These are phyloP conservation scores for Drosophila kurseongensis DNA, from an alignment of 1,140 invertebrate species.

Conservation along the genomic window DNA sequence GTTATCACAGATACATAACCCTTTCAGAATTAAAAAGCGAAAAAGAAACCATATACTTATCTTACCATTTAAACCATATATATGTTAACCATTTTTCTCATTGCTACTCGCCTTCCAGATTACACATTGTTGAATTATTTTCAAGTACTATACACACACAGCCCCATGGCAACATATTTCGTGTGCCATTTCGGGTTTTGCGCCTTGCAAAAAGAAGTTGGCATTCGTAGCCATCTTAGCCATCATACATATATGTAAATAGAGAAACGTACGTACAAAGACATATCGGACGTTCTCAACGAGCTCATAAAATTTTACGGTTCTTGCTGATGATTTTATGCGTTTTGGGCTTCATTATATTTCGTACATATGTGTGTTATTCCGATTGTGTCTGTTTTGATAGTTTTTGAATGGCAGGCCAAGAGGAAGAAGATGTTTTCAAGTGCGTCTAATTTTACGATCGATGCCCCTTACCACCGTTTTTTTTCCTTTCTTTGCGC, in stretches of 20 bases:
- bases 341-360: slow-evolving; percentile 58
- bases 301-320: slow-evolving; percentile 56
- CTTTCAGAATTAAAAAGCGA: slow-evolving; percentile 7
- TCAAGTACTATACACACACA: slow-evolving; percentile 22
- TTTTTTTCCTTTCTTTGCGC: neutral
- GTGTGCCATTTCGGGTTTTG: slow-evolving; percentile 30
- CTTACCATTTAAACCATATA: neutral
- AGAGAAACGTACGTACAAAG: slow-evolving; percentile 18
- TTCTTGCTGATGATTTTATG: slow-evolving; percentile 64
- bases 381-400: slow-evolving; percentile 40
- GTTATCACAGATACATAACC: slow-evolving; percentile 13
- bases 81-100: neutral
- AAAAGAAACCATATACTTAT: slow-evolving; percentile 1
- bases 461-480: slow-evolving; percentile 35
- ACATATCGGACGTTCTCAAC: slow-evolving; percentile 43
- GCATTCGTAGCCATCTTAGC: slow-evolving; percentile 7
- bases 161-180: slow-evolving; percentile 8
- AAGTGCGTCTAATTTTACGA: slow-evolving; percentile 59
- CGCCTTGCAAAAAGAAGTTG: slow-evolving; percentile 39
- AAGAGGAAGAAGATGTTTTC: slow-evolving; percentile 47
- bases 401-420: slow-evolving; percentile 57
- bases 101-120: slow-evolving; percentile 8
- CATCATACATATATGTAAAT: slow-evolving; percentile 13
- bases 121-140: slow-evolving; percentile 51
- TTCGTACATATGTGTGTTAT: slow-evolving; percentile 25